Evolutionary conservation across 2,113 vertebrate species (phyloP).

Genomic region (Nipponia nippon): DNA sequence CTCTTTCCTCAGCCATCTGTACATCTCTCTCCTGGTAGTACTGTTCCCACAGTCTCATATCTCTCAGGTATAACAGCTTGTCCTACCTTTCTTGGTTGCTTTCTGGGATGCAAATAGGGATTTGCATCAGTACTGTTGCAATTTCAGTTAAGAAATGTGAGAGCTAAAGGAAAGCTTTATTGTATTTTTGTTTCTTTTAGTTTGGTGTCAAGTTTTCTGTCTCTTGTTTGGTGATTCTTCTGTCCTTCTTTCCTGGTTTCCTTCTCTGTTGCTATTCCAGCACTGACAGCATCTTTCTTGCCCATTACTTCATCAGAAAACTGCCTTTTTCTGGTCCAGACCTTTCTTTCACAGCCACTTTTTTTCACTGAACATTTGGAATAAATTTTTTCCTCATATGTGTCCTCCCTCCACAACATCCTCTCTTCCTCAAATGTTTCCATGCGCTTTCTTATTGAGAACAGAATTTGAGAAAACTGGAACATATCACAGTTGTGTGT

Average conservation of each 20-base stretch:
- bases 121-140: not conserved
- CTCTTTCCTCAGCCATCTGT: not conserved
- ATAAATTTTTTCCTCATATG: not conserved
- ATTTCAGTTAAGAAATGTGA: not conserved
- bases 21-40: not conserved
- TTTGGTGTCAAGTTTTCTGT: not conserved
- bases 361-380: not conserved
- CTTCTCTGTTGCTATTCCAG: not conserved
- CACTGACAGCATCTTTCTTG: not conserved
- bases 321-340: not conserved
- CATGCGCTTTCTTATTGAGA: not conserved
- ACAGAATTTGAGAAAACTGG: not conserved
- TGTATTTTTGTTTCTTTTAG: not conserved
- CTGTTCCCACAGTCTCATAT: not conserved
- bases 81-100: not conserved
- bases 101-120: not conserved
- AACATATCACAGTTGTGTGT: not conserved
- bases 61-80: not conserved
- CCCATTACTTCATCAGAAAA: not conserved
- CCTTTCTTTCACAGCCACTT: not conserved
- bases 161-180: not conserved
- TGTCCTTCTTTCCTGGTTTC: not conserved
- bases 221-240: not conserved
- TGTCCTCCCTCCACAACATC: not conserved
- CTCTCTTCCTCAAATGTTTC: not conserved